These are phyloP conservation scores for Halotydeus destructor DNA, from an alignment of 1,140 invertebrate genomes.

Conservation along the genomic window DNA sequence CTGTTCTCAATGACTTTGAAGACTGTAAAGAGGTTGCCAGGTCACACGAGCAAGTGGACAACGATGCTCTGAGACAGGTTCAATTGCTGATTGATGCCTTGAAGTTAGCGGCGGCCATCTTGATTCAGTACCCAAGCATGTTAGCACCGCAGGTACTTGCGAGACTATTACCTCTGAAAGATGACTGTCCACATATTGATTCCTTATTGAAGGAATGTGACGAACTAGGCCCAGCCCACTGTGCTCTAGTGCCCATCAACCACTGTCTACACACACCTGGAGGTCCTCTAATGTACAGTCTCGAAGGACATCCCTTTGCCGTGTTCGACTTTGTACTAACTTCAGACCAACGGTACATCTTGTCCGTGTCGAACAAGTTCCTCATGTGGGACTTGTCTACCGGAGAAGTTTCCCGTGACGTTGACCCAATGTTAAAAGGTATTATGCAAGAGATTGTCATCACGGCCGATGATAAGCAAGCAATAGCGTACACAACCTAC, in stretches of 20 bases:
- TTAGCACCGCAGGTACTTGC: conserved; percentile 81
- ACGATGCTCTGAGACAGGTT: conserved; percentile 43
- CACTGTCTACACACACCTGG: conserved; percentile 92
- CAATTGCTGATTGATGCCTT: conserved; percentile 85
- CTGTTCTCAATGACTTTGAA: conserved; percentile 84
- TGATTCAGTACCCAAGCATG: conserved; percentile 82
- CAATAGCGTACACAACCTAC: conserved; percentile 87
- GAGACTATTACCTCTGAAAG: conserved; percentile 72
- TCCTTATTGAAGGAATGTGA: conserved; percentile 76
- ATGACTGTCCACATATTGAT: conserved; percentile 55
- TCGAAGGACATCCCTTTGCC: conserved; percentile 93
- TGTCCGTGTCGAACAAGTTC: conserved; percentile 88
- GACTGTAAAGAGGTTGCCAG: conserved; percentile 43
- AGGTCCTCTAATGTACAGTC: conserved; percentile 86
- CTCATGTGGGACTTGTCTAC: conserved; percentile 92
- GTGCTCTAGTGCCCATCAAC: conserved; percentile 70
- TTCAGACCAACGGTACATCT: conserved; percentile 73
- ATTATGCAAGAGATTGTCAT: conserved; percentile 88
- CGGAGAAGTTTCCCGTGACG: conserved; percentile 68
- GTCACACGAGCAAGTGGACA: conserved; percentile 10
- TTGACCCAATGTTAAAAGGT: conserved; percentile 62
- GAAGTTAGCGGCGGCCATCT: conserved; percentile 65
- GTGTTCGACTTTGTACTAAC: conserved; percentile 84
- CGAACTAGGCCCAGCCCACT: conserved; percentile 56
- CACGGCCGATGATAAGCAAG: conserved; percentile 84